Base-by-base conservation (phyloP, 2,797 vertebrate species). In the Falco berigora region DNA sequence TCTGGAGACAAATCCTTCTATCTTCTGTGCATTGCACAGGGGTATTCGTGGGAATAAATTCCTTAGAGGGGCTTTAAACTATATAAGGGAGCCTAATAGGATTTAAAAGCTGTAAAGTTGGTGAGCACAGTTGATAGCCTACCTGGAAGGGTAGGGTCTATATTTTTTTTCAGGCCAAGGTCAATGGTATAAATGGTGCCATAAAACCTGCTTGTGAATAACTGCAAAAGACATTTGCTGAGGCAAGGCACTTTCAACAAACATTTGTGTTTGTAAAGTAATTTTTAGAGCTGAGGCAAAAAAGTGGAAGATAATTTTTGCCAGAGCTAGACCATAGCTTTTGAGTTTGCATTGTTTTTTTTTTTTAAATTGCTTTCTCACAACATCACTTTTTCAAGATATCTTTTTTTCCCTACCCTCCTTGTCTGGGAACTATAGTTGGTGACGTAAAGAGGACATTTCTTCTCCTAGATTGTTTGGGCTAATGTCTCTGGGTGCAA, bases 31-130 rank as follows among this genome's bases (percentile, higher is more conserved):
- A 0, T 76, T 85, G 56, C 56, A 63, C 36, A 67, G 71, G 61
- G 63, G 18, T 92, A 62, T 77, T 68, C 64, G 55, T 53, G 30
- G 58, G 19, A 42, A 50, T 86, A 90, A 83, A 92, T 64, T 75
- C 84, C 72, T 72, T 64, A 64, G 46, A 83, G 72, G 52, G 30
- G 32, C 62, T 94, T 91, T 88, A 80, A 64, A 69, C 40, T 78
- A 30, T 72, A 8, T 55, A 62, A 79, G 28, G 56, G 34, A 92
- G 11, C 30, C 84, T 90, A 90, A 95, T 28, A 92, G 61, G 69
- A 75, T 92, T 94, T 83, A 75, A 82, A 87, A 81, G 80, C 66
- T 93, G 52, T 88, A 42, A 92, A 91, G 67, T 79, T 93, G 77
- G 38, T 50, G 91, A 91, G 34, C 30, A 82, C 15, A 53, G 38